phyloP scores from a whole-genome alignment of 2,888 invertebrate genomes.

The Lithophane socia region DNA sequence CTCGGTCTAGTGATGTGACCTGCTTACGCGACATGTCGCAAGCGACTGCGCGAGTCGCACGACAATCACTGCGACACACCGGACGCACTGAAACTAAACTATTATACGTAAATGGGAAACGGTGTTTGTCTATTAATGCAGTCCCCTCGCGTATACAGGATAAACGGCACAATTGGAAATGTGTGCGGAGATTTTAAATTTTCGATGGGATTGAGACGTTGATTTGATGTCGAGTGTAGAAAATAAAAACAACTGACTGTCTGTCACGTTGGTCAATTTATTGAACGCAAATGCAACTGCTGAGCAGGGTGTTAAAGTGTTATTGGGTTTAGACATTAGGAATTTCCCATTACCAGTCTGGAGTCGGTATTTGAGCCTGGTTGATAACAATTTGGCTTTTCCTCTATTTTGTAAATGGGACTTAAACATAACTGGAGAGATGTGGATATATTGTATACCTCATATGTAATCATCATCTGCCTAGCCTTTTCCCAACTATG shows the following conservation, averaged over 20 bases:
- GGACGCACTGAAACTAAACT: slow-evolving; percentile 82
- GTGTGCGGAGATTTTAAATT: slow-evolving; percentile 9
- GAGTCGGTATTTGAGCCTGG: neutral
- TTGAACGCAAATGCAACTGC: neutral
- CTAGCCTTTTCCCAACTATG: too few relatives aligned
- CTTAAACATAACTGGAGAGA: neutral
- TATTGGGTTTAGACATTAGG: neutral
- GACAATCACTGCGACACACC: slow-evolving; percentile 82
- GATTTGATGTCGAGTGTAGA: neutral
- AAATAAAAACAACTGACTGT: slow-evolving; percentile 1
- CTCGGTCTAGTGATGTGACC: slow-evolving; percentile 57
- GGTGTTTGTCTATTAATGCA: slow-evolving; percentile 80
- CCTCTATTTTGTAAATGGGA: too few relatives aligned
- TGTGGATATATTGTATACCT: neutral
- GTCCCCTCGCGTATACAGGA: slow-evolving; percentile 71
- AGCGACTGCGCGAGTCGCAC: slow-evolving; percentile 64
- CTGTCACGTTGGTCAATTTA: neutral
- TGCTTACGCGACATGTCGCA: slow-evolving; percentile 74
- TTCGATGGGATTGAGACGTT: neutral
- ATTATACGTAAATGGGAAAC: slow-evolving; percentile 88
- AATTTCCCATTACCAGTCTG: neutral
- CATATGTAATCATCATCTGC: too few relatives aligned
- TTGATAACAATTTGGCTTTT: neutral
- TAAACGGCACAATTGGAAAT: slow-evolving; percentile 48
- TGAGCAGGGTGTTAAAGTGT: too few relatives aligned